Base-by-base conservation (phyloP, 2,797 vertebrate genomes). In the Pristis pectinata region DNA sequence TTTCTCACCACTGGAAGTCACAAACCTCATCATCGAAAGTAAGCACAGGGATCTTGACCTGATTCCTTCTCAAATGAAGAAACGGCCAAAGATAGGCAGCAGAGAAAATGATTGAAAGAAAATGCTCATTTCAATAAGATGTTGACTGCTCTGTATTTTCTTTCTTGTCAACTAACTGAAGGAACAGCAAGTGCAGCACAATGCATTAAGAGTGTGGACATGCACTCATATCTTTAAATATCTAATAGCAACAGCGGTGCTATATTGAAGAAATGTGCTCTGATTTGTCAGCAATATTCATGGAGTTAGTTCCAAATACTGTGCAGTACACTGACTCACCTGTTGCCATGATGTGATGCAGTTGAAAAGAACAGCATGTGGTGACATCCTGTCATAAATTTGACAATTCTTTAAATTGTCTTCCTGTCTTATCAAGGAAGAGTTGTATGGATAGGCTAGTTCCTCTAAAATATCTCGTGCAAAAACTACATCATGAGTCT, bases 271-370 rank as follows among this genome's bases (percentile, higher is more conserved):
- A 34, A 67, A 70, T 22, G 30, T 70, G 64, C 19, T 41, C n/a
- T 70, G 37, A 70, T 93, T 93, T 93, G 10, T 93, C 85, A 19
- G 53, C 56, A 83, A n/a, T 59, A 56, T 89, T 89, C 24, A 89
- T 61, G 89, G 67, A 70, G n/a, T 44, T 22, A 24, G 64, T 70
- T 70, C 41, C 67, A 93, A 67, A 41, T 70, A 67, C 70, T 70
- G 61, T 41, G 70, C 19, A 10, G 37, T 9, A 44, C 89, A 70
- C 24, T 19, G 24, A 92, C 70, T 92, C 89, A 41, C 41, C 37
- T 41, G 37, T 70, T 27, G 70, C 22, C 7, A 19, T 24, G 56
- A 91, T 67, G 59, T 93, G 89, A 44, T 44, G 44, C 8, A 44
- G 30, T 53, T 87, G 53, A 87, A 59, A 27, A 87, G 79, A 24